Base-by-base conservation (phyloP, 2,797 vertebrate species). In the Oophaga sylvatica region DNA sequence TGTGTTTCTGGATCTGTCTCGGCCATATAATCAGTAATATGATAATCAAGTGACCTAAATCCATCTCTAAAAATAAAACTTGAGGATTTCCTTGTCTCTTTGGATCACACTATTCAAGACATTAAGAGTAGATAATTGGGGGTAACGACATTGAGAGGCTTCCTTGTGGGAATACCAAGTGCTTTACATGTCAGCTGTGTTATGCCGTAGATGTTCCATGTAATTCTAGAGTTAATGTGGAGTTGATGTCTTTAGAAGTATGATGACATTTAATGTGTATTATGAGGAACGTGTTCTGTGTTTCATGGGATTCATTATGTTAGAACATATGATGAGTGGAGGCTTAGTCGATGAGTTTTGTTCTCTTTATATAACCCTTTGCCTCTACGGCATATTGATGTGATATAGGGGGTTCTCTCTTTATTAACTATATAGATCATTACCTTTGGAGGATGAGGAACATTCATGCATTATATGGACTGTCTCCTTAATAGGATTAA, bases 51-150 rank as follows among this genome's bases (percentile, higher is more conserved):
- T 80, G 78, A 62, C 78, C 78, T 80, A 31, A 60, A 80, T 80
- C 53, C 76, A 79, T 59, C 76, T 62, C 41, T 73, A 75, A 75
- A 48, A 75, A 75, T 75, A 22, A 45, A 10, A 48, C 19, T 22
- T 75, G 29, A 62, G 57, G 78, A 80, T 80, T 80, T 80, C 35
- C 78, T 59, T 80, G 78, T 80, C 78, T 62, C 57, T 80, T 62
- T 62, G 56, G 78, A 80, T 80, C 19, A 48, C 41, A 62, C 29
- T 62, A 62, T 62, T 17, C 57, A 62, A 80, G 78, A 80, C 78
- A 79, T 79, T 79, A 60, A 31, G 53, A 79, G 77, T 56, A 80
- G 29, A 80, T 80, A 80, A 80, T 60, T 60, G 78, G 59, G 59
- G 31, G 57, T 80, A 35, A 80, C 35, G 29, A 60, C 56, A 80